phyloP scores from a whole-genome alignment of 2,113 vertebrate species.

The Sphaerodactylus townsendi region DNA sequence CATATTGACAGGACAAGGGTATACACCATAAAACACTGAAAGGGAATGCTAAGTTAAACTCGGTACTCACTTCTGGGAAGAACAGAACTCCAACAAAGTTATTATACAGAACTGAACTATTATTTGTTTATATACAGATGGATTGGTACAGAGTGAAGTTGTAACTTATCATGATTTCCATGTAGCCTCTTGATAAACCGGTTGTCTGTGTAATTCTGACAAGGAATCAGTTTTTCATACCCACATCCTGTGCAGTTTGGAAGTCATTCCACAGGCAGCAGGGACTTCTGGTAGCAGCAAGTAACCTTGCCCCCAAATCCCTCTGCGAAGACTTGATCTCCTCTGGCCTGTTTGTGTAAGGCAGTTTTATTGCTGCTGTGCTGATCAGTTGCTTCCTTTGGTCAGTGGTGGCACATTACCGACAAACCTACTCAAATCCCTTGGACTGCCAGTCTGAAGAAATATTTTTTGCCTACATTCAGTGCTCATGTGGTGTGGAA shows the following conservation, averaged over 20 bases:
- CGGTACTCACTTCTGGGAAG: neutral
- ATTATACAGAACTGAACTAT: neutral
- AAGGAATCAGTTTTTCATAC: neutral
- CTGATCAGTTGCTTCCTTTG: neutral
- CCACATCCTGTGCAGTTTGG: neutral
- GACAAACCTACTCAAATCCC: neutral
- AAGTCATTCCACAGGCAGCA: neutral
- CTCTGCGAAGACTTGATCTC: neutral
- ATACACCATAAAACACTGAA: constrained; percentile 19
- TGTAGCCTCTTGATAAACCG: neutral
- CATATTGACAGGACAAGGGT: constrained; percentile 1
- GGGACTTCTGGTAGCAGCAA: neutral
- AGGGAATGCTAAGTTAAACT: constrained; percentile 1
- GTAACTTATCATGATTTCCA: neutral
- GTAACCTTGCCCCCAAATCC: neutral
- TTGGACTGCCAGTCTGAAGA: neutral
- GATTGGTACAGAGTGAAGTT: neutral
- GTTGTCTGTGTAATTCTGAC: too few species aligned
- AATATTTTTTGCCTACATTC: neutral
- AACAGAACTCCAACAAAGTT: neutral
- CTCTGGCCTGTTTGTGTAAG: neutral
- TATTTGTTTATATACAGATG: neutral
- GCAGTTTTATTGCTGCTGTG: neutral
- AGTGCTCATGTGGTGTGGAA: neutral
- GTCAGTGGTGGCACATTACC: neutral